Conservation (phyloP, 2,797 vertebrate genomes). For the Lepilemur septentrionalis region DNA sequence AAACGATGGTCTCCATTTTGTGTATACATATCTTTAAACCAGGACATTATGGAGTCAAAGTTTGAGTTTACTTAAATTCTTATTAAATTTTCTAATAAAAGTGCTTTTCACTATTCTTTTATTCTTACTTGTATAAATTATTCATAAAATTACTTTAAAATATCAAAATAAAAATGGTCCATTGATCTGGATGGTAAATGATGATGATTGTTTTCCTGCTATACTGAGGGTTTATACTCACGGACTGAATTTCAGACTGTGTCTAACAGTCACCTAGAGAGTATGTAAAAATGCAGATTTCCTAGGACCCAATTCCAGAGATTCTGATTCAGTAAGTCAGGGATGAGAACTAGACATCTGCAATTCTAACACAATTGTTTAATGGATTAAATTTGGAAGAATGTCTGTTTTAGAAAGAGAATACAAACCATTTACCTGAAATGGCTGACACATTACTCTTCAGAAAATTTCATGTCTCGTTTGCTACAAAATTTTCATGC, state of each 20-base stretch:
- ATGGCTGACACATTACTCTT: not conserved
- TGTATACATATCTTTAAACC: not conserved
- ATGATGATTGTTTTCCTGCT: not conserved
- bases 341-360: not conserved
- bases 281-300: not conserved
- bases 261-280: not conserved
- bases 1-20: not conserved
- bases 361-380: not conserved
- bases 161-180: not conserved
- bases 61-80: not conserved
- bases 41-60: not conserved
- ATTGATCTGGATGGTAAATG: not conserved
- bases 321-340: not conserved
- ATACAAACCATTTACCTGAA: not conserved
- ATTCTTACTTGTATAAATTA: not conserved
- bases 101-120: not conserved
- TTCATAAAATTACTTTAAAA: slow-evolving; percentile 27
- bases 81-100: slow-evolving; percentile 17
- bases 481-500: not conserved
- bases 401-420: not conserved
- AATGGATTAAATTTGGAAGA: not conserved
- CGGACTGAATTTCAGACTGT: not conserved
- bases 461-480: not conserved
- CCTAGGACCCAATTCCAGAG: not conserved
- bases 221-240: not conserved